Evolutionary conservation across 1,140 invertebrate genomes (phyloP).

Genomic region (Copidosoma floridanum): DNA sequence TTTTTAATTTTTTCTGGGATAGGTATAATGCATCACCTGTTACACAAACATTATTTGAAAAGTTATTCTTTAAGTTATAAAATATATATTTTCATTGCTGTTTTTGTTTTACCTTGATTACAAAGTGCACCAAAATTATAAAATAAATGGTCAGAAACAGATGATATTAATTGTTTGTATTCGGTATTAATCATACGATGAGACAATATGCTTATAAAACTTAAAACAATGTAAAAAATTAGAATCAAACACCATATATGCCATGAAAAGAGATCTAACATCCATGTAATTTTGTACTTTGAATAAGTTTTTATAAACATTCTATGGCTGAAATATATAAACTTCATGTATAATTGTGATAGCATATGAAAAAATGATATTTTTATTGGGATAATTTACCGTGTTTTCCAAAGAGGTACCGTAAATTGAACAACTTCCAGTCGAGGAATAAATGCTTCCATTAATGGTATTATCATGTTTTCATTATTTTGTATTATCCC

Average conservation of each 20-base stretch:
- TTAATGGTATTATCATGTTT: neutral
- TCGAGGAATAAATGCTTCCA: neutral
- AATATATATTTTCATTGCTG: no score
- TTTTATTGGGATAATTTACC: neutral
- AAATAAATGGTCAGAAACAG: neutral
- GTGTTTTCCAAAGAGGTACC: neutral
- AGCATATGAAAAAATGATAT: no score
- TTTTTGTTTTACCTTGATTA: slow-evolving; percentile 1
- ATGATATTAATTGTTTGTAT: neutral
- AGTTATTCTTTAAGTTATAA: neutral
- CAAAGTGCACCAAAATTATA: slow-evolving; percentile 11
- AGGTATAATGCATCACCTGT: neutral
- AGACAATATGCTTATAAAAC: neutral
- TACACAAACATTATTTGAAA: neutral
- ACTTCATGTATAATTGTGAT: no score
- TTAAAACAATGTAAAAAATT: neutral
- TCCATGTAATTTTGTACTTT: neutral
- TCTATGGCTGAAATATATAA: neutral
- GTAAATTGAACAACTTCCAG: neutral
- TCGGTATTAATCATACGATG: neutral
- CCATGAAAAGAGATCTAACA: slow-evolving; percentile 4
- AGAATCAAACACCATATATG: neutral
- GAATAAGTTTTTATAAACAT: neutral
- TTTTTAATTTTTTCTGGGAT: neutral
- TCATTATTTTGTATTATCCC: neutral